A percentile compares a stretch with the other conserved stretches of the same genome.
These are phyloP conservation scores for Eupsittula cactorum DNA, from an alignment of 2,113 vertebrate genomes.

Conservation along the genomic window DNA sequence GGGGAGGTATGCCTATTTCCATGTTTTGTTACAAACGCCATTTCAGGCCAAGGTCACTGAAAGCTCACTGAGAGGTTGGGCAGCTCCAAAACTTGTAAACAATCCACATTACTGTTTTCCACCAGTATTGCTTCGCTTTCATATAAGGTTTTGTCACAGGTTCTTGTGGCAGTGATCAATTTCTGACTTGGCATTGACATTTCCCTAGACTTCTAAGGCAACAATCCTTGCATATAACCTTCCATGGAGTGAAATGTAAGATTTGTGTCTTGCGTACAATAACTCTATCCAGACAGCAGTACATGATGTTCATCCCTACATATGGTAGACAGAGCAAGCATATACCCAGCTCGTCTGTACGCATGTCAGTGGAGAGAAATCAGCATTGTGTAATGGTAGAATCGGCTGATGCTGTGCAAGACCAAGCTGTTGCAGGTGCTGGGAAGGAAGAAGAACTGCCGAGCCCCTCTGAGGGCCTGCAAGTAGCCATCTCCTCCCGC, in stretches of 20 bases:
- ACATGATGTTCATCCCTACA: neutral
- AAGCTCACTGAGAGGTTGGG: neutral
- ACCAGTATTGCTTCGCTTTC: neutral
- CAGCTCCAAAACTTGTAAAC: neutral
- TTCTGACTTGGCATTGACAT: neutral
- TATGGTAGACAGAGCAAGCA: neutral
- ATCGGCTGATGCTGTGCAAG: neutral
- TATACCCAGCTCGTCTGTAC: neutral
- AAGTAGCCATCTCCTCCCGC: neutral
- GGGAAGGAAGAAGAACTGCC: accelerated
- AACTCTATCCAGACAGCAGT: neutral
- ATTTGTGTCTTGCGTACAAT: neutral
- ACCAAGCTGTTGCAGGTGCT: neutral
- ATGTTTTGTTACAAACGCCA: neutral
- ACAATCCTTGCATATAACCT: neutral
- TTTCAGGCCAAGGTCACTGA: neutral
- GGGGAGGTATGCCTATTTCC: neutral
- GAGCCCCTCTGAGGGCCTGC: accelerated
- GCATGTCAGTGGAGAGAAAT: neutral
- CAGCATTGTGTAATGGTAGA: neutral
- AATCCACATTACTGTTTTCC: neutral
- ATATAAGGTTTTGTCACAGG: neutral
- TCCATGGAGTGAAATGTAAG: neutral
- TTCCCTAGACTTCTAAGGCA: neutral
- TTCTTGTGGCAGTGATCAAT: neutral